Base-by-base conservation (phyloP, 2,797 vertebrate species). In the Notolepis coatsorum region DNA sequence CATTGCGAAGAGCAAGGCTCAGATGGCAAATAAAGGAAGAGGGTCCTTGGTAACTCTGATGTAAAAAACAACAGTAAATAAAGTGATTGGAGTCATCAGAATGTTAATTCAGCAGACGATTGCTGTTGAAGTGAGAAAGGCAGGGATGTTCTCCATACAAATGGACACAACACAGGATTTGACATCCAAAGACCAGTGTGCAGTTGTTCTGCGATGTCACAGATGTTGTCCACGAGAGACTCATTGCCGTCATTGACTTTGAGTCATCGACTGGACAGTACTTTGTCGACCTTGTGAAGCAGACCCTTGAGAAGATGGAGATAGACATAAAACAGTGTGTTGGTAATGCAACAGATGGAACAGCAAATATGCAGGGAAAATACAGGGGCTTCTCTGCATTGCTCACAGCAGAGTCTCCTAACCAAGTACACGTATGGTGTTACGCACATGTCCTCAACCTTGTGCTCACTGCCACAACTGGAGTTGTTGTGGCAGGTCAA, bases 321-420 rank as follows among this genome's bases (percentile, higher is more conserved):
- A 67, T 71, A 30, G 25, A 65, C 30, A 45, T 59, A 15, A 5
- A 35, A 13, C 27, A 33, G 42, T 79, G 53, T 67, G 64, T 64
- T 20, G 58, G 69, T 7, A 68, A 58, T 31, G 52, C 61, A 3
- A 72, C 51, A 5, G 64, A 76, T 59, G 74, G 68, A 30, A 61
- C 61, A 28, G 50, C 47, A 1, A 65, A 77, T 30, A 61, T 71
- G 59, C 65, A 62, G 49, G 61, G 57, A 24, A 39, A 37, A 1
- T 75, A 61, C 57, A 2, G 21, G 15, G 52, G 61, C 15, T 70
- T 73, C 35, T 71, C 62, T 35, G 10, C 62, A 37, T 42, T 69
- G 9, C 42, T 72, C 13, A 68, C 60, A 15, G 38, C 61, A 20
- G 47, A 52, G 13, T 60, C 38, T 39, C 61, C 64, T 12, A 50